Percentiles rank a stretch among this genome's conserved stretches.
These are phyloP conservation scores for Vultur gryphus DNA, from an alignment of 2,797 vertebrate species.

Conservation along the genomic window DNA sequence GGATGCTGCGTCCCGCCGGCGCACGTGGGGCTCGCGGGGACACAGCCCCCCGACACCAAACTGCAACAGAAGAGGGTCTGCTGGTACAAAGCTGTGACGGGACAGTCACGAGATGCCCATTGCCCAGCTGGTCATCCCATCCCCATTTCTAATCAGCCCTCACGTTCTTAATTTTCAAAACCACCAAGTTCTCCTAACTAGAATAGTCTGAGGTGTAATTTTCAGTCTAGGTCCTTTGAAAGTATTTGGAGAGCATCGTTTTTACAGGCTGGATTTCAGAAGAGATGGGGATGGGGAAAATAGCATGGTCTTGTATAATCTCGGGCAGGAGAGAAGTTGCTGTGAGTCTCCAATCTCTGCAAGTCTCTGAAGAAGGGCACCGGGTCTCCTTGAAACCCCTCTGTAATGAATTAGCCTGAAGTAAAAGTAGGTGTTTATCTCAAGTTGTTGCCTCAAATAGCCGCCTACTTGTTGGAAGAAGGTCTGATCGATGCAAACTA, in stretches of 20 bases:
- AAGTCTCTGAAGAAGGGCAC: not conserved
- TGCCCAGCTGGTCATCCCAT: not conserved
- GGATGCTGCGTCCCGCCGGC: not conserved
- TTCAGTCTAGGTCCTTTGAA: not conserved
- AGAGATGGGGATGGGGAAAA: not conserved
- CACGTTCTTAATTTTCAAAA: not conserved
- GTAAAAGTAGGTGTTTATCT: constrained; percentile 66
- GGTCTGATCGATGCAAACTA: constrained; percentile 86
- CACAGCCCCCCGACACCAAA: not conserved
- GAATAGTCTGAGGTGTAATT: not conserved
- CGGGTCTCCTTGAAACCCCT: constrained; percentile 23
- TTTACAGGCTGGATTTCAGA: not conserved
- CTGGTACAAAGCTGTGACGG: not conserved
- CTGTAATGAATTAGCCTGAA: constrained; percentile 59
- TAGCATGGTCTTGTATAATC: not conserved
- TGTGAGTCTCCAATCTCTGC: not conserved
- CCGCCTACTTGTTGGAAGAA: constrained; percentile 84
- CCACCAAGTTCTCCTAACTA: not conserved
- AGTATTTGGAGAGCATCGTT: not conserved
- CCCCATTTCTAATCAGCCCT: not conserved
- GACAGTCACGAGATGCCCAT: not conserved
- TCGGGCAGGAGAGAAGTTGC: not conserved
- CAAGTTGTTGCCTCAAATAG: constrained; percentile 58
- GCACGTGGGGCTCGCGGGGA: accelerated
- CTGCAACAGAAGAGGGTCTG: not conserved